phyloP scores from a whole-genome alignment of 2,888 invertebrate genomes.

The Heliconius sara region DNA sequence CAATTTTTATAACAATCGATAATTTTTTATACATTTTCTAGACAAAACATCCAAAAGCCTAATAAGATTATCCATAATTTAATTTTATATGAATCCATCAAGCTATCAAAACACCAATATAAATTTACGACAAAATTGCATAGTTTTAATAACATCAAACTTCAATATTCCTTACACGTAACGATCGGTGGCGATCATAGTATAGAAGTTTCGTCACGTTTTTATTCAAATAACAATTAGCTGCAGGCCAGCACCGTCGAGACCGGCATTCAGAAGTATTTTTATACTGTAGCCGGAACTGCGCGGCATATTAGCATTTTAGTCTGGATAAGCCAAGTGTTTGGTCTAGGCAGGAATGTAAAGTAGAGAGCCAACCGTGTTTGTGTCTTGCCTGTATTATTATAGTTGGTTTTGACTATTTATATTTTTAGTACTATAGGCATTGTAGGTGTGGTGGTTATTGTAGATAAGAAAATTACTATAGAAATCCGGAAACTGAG shows the following conservation, averaged over 20 bases:
- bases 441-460: too few species aligned
- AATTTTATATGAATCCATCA: neutral
- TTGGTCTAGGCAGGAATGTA: conserved; percentile 24
- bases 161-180: conserved; percentile 50
- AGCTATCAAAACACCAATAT: conserved; percentile 34
- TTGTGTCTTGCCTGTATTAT: conserved; percentile 9
- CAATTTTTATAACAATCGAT: too few species aligned
- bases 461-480: too few species aligned
- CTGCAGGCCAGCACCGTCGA: conserved; percentile 53
- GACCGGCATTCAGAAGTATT: conserved; percentile 55
- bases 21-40: neutral
- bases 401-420: neutral
- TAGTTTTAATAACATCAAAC: conserved; percentile 49
- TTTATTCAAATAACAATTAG: conserved; percentile 74
- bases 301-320: conserved; percentile 40
- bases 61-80: neutral
- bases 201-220: conserved; percentile 58
- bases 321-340: conserved; percentile 40
- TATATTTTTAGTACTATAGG: neutral
- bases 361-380: conserved; percentile 21
- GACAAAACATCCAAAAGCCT: neutral
- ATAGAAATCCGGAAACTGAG: too few species aligned
- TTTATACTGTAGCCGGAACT: conserved; percentile 48
- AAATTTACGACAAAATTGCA: conserved; percentile 46
- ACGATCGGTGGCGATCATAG: conserved; percentile 51